These are phyloP conservation scores for Galerucella calmariensis DNA, from an alignment of 2,888 invertebrate species.

Conservation along the genomic window DNA sequence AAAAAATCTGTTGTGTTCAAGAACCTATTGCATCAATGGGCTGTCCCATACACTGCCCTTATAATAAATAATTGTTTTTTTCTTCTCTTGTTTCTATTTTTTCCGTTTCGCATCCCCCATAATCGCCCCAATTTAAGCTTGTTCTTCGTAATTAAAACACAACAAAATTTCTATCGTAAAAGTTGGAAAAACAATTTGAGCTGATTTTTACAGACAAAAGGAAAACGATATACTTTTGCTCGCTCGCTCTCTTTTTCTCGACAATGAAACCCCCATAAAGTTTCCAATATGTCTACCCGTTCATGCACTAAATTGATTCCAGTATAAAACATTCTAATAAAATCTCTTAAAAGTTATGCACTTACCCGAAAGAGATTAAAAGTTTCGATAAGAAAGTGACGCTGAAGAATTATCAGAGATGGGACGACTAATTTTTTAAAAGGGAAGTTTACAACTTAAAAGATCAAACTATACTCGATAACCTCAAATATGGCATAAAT, in stretches of 20 bases:
- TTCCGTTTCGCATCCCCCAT: conserved; percentile 20
- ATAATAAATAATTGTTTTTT: conserved; percentile 26
- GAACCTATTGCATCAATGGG: no score
- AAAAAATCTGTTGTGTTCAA: no score
- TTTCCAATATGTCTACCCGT: conserved; percentile 52
- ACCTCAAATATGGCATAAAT: no score
- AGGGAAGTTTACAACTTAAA: neutral
- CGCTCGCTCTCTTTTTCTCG: conserved; percentile 10
- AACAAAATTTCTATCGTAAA: conserved; percentile 40
- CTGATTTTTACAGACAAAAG: conserved; percentile 30
- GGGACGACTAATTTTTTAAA: neutral
- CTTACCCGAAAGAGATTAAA: conserved; percentile 56
- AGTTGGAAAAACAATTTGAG: conserved; percentile 44
- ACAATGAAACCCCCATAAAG: conserved; percentile 46
- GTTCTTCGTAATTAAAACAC: conserved; percentile 42
- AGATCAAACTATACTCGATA: no score
- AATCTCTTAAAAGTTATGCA: conserved; percentile 54
- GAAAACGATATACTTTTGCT: neutral
- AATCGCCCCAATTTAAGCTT: conserved; percentile 31
- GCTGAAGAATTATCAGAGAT: conserved; percentile 16
- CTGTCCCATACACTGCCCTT: neutral
- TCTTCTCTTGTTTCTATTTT: conserved; percentile 3
- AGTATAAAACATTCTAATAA: conserved; percentile 54
- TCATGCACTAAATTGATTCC: conserved; percentile 56
- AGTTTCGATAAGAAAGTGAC: conserved; percentile 50